A percentile compares a stretch with the other conserved stretches of the same genome.
Evolutionary conservation across 2,888 invertebrate species (phyloP).

Genomic region (Drosophila incognita): DNA sequence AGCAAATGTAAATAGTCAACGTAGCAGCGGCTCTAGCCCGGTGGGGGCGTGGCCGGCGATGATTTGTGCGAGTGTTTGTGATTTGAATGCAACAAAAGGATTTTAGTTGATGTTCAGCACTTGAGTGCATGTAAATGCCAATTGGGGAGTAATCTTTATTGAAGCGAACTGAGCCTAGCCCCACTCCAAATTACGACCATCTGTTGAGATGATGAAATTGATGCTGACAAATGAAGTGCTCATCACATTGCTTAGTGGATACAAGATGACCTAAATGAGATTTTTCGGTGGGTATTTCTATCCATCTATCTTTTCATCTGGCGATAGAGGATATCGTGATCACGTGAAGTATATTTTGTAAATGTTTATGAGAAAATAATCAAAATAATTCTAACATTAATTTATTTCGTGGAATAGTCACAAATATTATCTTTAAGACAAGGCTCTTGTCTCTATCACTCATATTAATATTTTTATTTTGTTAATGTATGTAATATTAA

Average conservation of each 20-base stretch:
- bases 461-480: background rate
- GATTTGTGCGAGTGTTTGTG: slow-evolving; percentile 57
- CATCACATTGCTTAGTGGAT: background rate
- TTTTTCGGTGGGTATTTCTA: background rate
- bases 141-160: slow-evolving; percentile 34
- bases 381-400: background rate
- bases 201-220: slow-evolving; percentile 14
- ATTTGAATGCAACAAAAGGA: slow-evolving; percentile 58
- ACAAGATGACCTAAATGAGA: background rate
- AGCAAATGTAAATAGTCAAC: slow-evolving; percentile 52
- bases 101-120: slow-evolving; percentile 41
- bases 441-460: background rate
- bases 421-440: background rate
- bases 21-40: slow-evolving; percentile 16
- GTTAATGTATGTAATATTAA: background rate
- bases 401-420: background rate
- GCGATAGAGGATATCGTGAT: background rate
- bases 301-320: background rate
- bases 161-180: slow-evolving; percentile 17
- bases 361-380: background rate
- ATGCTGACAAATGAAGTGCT: slow-evolving; percentile 19
- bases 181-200: slow-evolving; percentile 10
- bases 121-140: slow-evolving; percentile 41
- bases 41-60: slow-evolving; percentile 28
- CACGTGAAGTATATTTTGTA: background rate